phyloP scores from a whole-genome alignment of 2,888 invertebrate species.

The Microplitis manilae region DNA sequence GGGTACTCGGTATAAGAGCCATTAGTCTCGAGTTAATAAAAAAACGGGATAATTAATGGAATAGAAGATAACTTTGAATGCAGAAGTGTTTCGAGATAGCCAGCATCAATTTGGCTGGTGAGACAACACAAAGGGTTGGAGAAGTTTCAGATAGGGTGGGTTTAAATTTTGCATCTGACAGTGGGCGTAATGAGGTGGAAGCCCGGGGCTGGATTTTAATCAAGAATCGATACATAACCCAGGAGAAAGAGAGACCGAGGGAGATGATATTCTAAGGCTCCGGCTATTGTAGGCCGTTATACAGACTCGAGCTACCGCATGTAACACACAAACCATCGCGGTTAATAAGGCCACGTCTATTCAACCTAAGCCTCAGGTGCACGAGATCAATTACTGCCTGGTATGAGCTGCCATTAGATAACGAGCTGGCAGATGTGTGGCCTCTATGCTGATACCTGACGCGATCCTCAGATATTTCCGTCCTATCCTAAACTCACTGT shows the following conservation, averaged over 20 bases:
- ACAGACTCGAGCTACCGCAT: slow-evolving; percentile 56
- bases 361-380: slow-evolving; percentile 60
- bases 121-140: no score
- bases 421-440: slow-evolving; percentile 67
- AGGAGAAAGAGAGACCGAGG: not conserved
- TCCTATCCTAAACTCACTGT: slow-evolving; percentile 53
- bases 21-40: not conserved
- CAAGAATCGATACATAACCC: slow-evolving; percentile 66
- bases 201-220: slow-evolving; percentile 67
- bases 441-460: slow-evolving; percentile 16
- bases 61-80: not conserved
- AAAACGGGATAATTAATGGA: not conserved
- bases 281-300: slow-evolving; percentile 50
- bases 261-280: not conserved
- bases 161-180: not conserved
- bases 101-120: not conserved
- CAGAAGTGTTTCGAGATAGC: not conserved
- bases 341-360: slow-evolving; percentile 66
- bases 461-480: slow-evolving; percentile 29
- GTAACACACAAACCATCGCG: slow-evolving; percentile 56
- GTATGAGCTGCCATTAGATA: slow-evolving; percentile 69
- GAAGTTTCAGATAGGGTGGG: not conserved
- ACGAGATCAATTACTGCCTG: slow-evolving; percentile 66
- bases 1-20: not conserved
- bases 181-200: slow-evolving; percentile 52